phyloP scores from a whole-genome alignment of 2,888 invertebrate genomes.

The Pseudeuparius sepicola region DNA sequence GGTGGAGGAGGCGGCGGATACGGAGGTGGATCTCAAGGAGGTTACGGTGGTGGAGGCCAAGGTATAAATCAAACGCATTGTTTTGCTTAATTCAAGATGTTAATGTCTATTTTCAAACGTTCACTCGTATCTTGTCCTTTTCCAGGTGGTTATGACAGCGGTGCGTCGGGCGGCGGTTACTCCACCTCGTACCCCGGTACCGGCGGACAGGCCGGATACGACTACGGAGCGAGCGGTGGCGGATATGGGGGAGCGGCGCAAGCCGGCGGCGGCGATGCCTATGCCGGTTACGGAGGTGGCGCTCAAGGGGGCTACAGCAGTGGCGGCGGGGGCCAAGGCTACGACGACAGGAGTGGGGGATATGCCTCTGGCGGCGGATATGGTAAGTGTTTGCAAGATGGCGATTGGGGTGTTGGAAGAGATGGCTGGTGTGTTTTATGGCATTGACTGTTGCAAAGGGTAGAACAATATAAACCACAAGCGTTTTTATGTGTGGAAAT shows the following conservation, averaged over 20 bases:
- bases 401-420: too few relatives aligned
- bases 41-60: constrained; percentile 17
- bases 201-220: constrained; percentile 15
- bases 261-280: constrained; percentile 19
- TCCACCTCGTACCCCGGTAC: constrained; percentile 19
- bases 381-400: constrained; percentile 24
- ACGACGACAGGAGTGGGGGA: constrained; percentile 27
- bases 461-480: too few relatives aligned
- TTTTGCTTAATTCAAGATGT: too few relatives aligned
- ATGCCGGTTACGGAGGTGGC: constrained; percentile 22
- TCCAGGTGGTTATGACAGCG: constrained; percentile 18
- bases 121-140: too few relatives aligned
- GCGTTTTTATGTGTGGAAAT: too few relatives aligned
- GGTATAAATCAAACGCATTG: constrained; percentile 16
- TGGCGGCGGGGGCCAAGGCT: constrained; percentile 22
- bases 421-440: too few relatives aligned
- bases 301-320: constrained; percentile 24
- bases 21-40: constrained; percentile 18
- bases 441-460: too few relatives aligned
- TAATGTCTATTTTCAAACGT: too few relatives aligned
- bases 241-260: constrained; percentile 17
- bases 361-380: constrained; percentile 26
- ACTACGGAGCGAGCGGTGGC: constrained; percentile 20
- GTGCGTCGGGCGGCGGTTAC: constrained; percentile 21
- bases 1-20: too few relatives aligned